A percentile compares a stretch with the other conserved stretches of the same genome.
phyloP scores from a whole-genome alignment of 35 echinoderm and acorn worm species.

The Lytechinus variegatus region DNA sequence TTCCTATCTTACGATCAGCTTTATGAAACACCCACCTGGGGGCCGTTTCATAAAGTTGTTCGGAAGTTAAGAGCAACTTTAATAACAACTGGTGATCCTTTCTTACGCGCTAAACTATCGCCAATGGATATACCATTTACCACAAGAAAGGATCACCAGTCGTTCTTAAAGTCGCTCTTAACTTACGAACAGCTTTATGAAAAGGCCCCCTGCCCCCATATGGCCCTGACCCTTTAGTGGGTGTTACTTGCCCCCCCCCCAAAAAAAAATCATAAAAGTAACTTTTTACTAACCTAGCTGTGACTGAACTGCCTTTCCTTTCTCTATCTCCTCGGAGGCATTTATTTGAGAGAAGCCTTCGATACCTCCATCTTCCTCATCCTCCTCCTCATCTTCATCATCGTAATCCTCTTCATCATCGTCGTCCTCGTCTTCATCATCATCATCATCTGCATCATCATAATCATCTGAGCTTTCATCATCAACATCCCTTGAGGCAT shows the following conservation, averaged over 20 bases:
- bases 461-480: slow-evolving; percentile 29
- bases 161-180: too few species aligned
- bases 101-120: too few species aligned
- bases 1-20: too few species aligned
- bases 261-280: neutral
- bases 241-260: neutral
- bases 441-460: slow-evolving; percentile 35
- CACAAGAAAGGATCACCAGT: too few species aligned
- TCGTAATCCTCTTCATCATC: neutral
- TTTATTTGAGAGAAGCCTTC: slow-evolving; percentile 62
- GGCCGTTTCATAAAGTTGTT: too few species aligned
- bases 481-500: slow-evolving; percentile 3
- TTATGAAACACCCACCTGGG: too few species aligned
- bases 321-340: slow-evolving; percentile 54
- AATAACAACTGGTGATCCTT: too few species aligned
- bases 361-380: neutral
- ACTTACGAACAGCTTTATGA: too few species aligned
- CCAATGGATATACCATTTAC: too few species aligned
- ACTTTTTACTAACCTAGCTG: slow-evolving; percentile 66
- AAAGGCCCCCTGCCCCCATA: too few species aligned
- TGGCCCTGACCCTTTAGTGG: too few species aligned
- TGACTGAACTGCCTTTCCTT: slow-evolving; percentile 69
- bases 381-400: slow-evolving; percentile 44
- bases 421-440: slow-evolving; percentile 39
- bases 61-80: too few species aligned